Evolutionary conservation across 2,888 invertebrate genomes (phyloP).

Genomic region (Zaprionus obscuricornis): DNA sequence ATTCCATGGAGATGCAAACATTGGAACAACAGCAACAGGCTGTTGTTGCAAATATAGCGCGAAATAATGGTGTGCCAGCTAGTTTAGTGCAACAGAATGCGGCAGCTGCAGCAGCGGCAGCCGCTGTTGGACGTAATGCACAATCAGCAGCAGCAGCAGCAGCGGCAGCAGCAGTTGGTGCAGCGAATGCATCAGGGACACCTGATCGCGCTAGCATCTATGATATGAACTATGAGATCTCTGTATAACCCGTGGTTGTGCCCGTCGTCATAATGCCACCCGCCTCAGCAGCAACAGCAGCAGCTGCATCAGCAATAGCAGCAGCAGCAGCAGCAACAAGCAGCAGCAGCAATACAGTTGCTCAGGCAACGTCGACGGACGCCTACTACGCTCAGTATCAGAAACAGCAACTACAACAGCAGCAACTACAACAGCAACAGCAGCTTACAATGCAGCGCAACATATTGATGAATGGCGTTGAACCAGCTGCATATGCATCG

Average conservation of each 20-base stretch:
- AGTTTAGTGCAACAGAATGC: conserved; percentile 49
- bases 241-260: conserved; percentile 89
- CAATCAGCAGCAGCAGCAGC: conserved; percentile 39
- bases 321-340: conserved; percentile 12
- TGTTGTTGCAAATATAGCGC: conserved; percentile 61
- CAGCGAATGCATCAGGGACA: conserved; percentile 84
- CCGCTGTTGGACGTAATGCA: conserved; percentile 41
- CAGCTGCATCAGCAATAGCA: conserved; percentile 8
- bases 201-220: conserved; percentile 95
- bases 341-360: too few relatives aligned
- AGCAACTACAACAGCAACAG: conserved; percentile 39
- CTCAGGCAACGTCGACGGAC: conserved; percentile 43
- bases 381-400: conserved; percentile 52
- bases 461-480: conserved; percentile 10
- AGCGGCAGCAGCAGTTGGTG: conserved; percentile 27
- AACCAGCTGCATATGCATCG: conserved; percentile 76
- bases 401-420: conserved; percentile 40
- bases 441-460: conserved; percentile 36
- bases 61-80: conserved; percentile 66
- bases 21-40: conserved; percentile 81
- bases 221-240: conserved; percentile 98
- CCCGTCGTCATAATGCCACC: conserved; percentile 80
- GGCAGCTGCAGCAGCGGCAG: conserved; percentile 34
- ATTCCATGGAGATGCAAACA: conserved; percentile 91
- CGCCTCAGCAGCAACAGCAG: conserved; percentile 50